Percentiles rank a stretch among this genome's conserved stretches.
phyloP scores from a whole-genome alignment of 2,797 vertebrate genomes.

The Mormyrops boulengeri region DNA sequence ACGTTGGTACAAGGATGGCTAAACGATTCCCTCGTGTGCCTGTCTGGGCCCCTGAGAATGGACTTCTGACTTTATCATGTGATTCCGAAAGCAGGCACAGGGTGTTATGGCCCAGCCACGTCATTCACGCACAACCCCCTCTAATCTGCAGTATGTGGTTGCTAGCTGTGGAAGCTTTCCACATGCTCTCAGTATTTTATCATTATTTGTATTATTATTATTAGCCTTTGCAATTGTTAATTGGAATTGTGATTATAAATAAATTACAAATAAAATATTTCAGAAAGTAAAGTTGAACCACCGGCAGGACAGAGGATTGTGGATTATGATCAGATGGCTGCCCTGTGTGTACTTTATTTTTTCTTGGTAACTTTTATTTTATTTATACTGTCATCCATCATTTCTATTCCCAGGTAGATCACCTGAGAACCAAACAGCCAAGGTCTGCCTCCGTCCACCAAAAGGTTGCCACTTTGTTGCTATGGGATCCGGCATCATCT shows the following conservation, averaged over 20 bases:
- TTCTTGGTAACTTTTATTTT: neutral
- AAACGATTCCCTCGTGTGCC: neutral
- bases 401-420: neutral
- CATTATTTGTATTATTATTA: neutral
- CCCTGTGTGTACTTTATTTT: neutral
- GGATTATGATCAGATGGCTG: neutral
- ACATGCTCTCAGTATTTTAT: neutral
- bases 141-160: neutral
- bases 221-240: neutral
- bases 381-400: neutral
- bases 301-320: neutral
- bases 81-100: neutral
- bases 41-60: neutral
- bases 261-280: neutral
- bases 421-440: neutral
- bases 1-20: neutral
- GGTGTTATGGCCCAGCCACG: neutral
- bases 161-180: neutral
- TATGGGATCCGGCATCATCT: constrained; percentile 18
- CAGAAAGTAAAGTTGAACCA: neutral
- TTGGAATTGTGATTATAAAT: neutral
- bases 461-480: neutral
- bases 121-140: neutral
- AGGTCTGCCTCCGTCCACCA: neutral
- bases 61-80: neutral